Evolutionary conservation across 2,113 vertebrate species (phyloP), one percentile per base, ranked within the genome.

Genomic region (Pterocles burchelli): DNA sequence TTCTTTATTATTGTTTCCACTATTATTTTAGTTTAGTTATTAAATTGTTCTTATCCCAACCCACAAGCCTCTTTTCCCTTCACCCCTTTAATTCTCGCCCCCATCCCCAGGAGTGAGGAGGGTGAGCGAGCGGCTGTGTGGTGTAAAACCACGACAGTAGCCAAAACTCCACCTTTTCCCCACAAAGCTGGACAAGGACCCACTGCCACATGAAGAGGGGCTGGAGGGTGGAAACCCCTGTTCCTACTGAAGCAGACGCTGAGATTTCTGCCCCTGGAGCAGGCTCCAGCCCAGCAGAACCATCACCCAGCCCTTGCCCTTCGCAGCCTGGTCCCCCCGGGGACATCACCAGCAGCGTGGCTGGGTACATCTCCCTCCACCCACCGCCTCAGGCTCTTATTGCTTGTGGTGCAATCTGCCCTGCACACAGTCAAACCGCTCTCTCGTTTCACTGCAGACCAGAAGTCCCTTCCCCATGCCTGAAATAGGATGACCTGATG

Each of bases 341-440:
- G 31, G 29, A 22, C 31, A 15, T 11, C 13, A 38, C 20, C 75
- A 26, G 52, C 52, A 65, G 5, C 1, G 21, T 0, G 3, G 15
- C 43, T 52, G 57, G 62, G 13, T 45, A 29, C 16, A 2, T 59
- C 36, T 80, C 41, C 49, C 49, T 31, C 36, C 59, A 3, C 13
- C 68, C 26, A 33, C 51, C 17, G 19, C 41, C 49, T 59, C 65
- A 20, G 45, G 31, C 5, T 14, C 22, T 28, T 14, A 45, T 12
- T 66, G 18, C 57, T 52, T 20, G 31, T 7, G 78, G 33, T 28
- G 25, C 18, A 34, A 49, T 14, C 73, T 25, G 26, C n/a, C 31
- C 24, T 36, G 51, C 1, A 4, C 14, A 4, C 31, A 26, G 38
- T 13, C 49, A 28, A 9, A 24, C 10, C 2, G 1, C 28, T 45